Evolutionary conservation across 2,797 vertebrate species (phyloP), one percentile per base, ranked within the genome.

Genomic region (Neopelma chrysocephalum): DNA sequence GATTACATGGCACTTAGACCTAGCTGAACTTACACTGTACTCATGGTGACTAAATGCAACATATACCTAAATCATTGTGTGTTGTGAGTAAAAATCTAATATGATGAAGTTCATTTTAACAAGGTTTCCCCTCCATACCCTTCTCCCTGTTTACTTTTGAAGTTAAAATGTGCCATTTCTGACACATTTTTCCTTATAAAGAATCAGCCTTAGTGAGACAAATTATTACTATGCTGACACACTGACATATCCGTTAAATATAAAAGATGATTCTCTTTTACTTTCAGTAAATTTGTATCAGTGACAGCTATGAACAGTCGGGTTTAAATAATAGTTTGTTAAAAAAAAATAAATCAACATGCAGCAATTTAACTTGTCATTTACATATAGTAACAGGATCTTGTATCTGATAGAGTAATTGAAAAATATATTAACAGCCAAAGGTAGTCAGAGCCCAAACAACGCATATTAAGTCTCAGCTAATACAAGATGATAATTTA

Each of bases 311-410:
- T 36, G 92, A 94, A 82, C 75, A 89, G 86, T 83, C 87, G 94
- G 75, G 80, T 89, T 94, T 87, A 96, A 82, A 93, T 58, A 94
- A 82, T 34, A 95, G 72, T 96, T 97, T 90, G 54, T 57, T 94
- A 77, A 93, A 96, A 95, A 95, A 95, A 94, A 90, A 95, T 65
- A 94, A 87, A 92, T 69, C 96, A 94, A 87, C 69, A 94, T 50
- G 66, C 51, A 95, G 78, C 66, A 82, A 94, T 80, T 86, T 81
- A 96, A 65, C 87, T 87, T 94, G 85, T 89, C 87, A 89, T 90
- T 96, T 92, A 84, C 62, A 73, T 87, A 94, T 21, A 90, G 56
- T 68, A 96, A 90, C 71, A 82, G 51, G 58, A 92, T 94, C 70
- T 90, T 79, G 75, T 66, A 89, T 76, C 32, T 88, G 83, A 83